A percentile compares a stretch with the other conserved stretches of the same genome.
These are phyloP conservation scores for Petrolisthes manimaculis DNA, from an alignment of 2,888 invertebrate species.

Conservation along the genomic window DNA sequence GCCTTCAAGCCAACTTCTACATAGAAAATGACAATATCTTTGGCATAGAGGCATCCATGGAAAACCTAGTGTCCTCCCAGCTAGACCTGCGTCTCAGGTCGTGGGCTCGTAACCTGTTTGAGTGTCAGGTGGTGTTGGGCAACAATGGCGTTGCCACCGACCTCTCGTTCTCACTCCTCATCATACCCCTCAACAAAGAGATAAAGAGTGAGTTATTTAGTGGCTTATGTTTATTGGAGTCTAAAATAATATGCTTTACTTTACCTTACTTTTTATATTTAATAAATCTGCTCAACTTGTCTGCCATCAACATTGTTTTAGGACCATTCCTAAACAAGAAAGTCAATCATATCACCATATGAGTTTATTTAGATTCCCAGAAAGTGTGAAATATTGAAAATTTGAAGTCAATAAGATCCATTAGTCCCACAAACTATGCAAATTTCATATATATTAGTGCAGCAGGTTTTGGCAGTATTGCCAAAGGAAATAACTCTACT, in stretches of 20 bases:
- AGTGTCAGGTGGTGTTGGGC: constrained; percentile 26
- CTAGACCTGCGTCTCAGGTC: constrained; percentile 35
- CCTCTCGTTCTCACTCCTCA: constrained; percentile 25
- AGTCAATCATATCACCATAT: no score
- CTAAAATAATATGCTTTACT: neutral
- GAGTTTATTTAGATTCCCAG: no score
- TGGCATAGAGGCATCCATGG: constrained; percentile 41
- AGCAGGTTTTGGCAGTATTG: no score
- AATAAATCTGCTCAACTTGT: constrained; percentile 9
- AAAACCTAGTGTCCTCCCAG: neutral
- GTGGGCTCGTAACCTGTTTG: constrained; percentile 32
- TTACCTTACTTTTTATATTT: neutral
- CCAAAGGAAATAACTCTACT: no score
- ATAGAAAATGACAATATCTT: constrained; percentile 25
- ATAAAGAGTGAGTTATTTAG: constrained; percentile 46
- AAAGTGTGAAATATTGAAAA: no score
- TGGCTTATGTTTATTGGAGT: neutral
- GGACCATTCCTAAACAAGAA: no score
- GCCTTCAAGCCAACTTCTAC: constrained; percentile 18
- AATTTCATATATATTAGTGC: no score
- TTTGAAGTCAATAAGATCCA: no score
- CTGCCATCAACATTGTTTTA: neutral
- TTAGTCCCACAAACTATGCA: no score
- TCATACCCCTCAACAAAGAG: constrained; percentile 50
- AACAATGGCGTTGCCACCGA: constrained; percentile 24